Evolutionary conservation across 2,113 vertebrate genomes (phyloP).

Genomic region (Salvelinus sp.): DNA sequence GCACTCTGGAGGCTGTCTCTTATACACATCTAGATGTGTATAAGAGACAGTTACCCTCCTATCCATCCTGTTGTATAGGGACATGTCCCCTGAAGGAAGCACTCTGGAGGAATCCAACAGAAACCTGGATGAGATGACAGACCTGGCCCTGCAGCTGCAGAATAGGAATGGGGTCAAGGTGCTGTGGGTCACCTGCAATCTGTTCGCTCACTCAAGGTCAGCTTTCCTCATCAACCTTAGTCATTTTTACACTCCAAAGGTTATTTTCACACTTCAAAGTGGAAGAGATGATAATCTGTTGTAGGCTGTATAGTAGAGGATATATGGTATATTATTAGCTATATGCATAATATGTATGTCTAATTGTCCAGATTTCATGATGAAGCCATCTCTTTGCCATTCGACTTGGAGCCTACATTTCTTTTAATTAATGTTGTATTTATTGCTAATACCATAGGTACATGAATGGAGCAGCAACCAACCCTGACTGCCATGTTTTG

Average conservation of each 20-base stretch:
- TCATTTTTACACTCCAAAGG: too few species aligned
- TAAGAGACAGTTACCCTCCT: too few species aligned
- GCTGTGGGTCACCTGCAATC: constrained; percentile 73
- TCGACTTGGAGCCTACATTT: not conserved
- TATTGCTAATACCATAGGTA: constrained; percentile 49
- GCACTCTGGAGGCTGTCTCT: constrained; percentile 62
- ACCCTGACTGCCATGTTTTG: constrained; percentile 67
- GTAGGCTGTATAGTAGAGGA: too few species aligned
- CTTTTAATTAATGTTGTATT: not conserved
- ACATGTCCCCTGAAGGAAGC: constrained; percentile 68
- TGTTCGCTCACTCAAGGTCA: constrained; percentile 67
- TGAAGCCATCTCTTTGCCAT: not conserved
- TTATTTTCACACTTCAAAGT: too few species aligned
- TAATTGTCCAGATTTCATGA: not conserved
- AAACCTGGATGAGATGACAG: constrained; percentile 68
- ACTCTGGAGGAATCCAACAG: constrained; percentile 65
- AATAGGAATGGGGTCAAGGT: constrained; percentile 65
- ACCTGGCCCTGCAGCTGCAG: constrained; percentile 70
- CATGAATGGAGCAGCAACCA: constrained; percentile 70
- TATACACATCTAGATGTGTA: too few species aligned
- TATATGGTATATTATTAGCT: not conserved
- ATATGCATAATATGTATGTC: not conserved
- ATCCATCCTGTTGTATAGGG: constrained; percentile 37
- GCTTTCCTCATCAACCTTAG: not conserved
- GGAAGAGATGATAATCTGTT: too few species aligned